Percentiles rank a stretch among this genome's conserved stretches.
These are phyloP conservation scores for Alaudala cheleensis DNA, from an alignment of 2,113 vertebrate species.

Conservation along the genomic window DNA sequence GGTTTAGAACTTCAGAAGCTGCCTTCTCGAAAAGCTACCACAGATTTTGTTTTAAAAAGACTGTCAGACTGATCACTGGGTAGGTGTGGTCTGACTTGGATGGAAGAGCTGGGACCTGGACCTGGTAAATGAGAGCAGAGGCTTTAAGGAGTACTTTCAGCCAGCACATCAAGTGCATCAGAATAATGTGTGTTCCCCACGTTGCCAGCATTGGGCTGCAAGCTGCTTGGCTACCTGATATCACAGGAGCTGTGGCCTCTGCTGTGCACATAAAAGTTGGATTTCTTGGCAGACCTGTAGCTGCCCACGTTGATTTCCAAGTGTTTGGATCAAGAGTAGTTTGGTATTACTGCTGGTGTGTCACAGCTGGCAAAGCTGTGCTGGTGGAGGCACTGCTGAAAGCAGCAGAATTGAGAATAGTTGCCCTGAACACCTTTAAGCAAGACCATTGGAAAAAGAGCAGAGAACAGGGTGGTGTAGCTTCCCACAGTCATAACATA, in stretches of 20 bases:
- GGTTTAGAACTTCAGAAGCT: background rate
- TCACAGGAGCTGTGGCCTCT: background rate
- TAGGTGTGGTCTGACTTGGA: background rate
- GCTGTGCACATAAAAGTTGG: background rate
- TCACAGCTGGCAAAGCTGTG: background rate
- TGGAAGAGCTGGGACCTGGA: background rate
- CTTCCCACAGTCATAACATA: background rate
- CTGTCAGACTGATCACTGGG: background rate
- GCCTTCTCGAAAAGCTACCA: background rate
- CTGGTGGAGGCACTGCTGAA: background rate
- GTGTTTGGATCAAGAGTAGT: background rate
- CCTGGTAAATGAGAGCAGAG: background rate
- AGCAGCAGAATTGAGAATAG: background rate
- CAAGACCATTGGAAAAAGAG: background rate
- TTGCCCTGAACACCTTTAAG: background rate
- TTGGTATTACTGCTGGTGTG: accelerated
- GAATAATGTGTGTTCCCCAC: accelerated
- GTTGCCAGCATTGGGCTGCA: background rate
- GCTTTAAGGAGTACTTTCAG: background rate
- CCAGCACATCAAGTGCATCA: background rate
- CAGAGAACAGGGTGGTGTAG: background rate
- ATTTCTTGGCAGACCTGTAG: background rate
- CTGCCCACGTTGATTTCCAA: background rate
- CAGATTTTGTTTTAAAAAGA: background rate
- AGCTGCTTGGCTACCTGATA: background rate